Conservation (phyloP, 2,888 invertebrate species). For the Hyles lineata region DNA sequence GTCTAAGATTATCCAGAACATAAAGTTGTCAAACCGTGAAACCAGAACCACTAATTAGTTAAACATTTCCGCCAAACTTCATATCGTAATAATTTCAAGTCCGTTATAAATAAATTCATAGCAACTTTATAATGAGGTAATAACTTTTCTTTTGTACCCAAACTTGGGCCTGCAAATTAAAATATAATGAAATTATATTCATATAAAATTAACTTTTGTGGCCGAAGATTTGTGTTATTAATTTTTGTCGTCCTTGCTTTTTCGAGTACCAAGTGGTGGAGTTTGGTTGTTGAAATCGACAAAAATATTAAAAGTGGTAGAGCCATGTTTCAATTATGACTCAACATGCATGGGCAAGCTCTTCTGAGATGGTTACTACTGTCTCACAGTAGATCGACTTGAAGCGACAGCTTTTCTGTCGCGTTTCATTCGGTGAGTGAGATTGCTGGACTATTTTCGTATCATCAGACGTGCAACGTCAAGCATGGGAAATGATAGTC, state of each 20-base stretch:
- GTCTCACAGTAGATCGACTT: no score
- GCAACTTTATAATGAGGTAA: constrained; percentile 29
- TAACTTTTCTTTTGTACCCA: constrained; percentile 27
- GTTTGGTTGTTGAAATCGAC: no score
- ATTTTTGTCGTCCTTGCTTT: not conserved
- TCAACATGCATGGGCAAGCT: no score
- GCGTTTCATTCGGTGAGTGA: no score
- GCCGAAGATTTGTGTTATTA: not conserved
- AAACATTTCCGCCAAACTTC: constrained; percentile 18
- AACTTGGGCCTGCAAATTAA: constrained; percentile 17
- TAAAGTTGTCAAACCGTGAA: constrained; percentile 19
- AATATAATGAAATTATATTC: constrained; percentile 27
- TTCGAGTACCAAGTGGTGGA: no score
- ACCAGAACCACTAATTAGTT: constrained; percentile 29
- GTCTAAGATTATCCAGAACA: not conserved
- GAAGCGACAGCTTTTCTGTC: no score
- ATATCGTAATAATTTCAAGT: constrained; percentile 26
- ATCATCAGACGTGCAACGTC: no score
- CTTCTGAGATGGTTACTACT: no score
- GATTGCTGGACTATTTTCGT: no score
- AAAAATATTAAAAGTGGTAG: no score
- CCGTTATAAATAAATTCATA: constrained; percentile 28
- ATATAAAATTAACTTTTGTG: constrained; percentile 6
- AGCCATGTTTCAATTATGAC: no score
- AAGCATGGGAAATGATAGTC: no score